Evolutionary conservation across 2,797 vertebrate species (phyloP).

Genomic region (Mus minutoides): DNA sequence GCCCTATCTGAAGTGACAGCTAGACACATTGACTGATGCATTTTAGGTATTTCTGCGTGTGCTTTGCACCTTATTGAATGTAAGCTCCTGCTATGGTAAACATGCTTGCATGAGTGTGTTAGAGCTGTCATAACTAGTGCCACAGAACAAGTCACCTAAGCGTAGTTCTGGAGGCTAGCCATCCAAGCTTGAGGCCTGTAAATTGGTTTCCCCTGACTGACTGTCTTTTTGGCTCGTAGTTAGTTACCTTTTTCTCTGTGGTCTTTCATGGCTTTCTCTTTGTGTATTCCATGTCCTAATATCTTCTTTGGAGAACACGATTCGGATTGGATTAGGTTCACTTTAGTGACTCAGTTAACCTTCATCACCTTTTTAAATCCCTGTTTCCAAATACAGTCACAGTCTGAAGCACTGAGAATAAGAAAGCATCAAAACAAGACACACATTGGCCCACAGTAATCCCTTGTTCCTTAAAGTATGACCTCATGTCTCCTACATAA

Average conservation of each 20-base stretch:
- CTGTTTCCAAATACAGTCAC: background rate
- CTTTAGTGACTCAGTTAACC: background rate
- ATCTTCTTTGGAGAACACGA: background rate
- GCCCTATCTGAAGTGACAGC: background rate
- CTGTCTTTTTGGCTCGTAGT: background rate
- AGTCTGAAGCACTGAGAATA: background rate
- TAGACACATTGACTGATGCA: background rate
- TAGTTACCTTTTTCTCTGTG: background rate
- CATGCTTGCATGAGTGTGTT: background rate
- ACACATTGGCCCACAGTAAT: background rate
- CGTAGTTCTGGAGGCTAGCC: background rate
- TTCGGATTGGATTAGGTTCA: background rate
- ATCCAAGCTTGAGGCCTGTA: background rate
- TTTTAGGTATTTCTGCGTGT: background rate
- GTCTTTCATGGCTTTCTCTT: background rate
- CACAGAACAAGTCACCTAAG: background rate
- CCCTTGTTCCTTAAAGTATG: background rate
- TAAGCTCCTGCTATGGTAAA: background rate
- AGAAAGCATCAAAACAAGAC: background rate
- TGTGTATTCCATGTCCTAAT: background rate
- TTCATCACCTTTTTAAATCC: background rate
- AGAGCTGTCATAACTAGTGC: background rate
- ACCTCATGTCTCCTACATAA: background rate
- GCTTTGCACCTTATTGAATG: background rate
- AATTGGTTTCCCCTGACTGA: background rate